phyloP scores from a whole-genome alignment of 2,888 invertebrate species.

The Mythimna impura region DNA sequence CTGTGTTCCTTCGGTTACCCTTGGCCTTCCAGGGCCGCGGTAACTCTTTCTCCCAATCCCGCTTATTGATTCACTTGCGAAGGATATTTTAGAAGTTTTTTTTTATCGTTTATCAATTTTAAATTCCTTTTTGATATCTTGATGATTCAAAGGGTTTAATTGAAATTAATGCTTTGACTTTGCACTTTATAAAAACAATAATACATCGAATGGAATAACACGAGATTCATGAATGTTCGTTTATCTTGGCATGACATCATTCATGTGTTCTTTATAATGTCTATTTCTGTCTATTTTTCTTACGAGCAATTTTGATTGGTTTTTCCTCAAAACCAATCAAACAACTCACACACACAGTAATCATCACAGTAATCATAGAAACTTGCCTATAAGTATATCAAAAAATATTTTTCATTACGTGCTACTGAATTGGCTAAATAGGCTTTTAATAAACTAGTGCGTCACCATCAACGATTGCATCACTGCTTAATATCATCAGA shows the following conservation, averaged over 20 bases:
- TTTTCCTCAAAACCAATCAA: slow-evolving; percentile 23
- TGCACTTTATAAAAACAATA: slow-evolving; percentile 11
- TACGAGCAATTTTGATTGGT: not conserved
- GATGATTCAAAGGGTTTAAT: not conserved
- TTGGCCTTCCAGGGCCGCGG: too few relatives aligned
- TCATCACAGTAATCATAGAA: not conserved
- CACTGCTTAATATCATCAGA: too few relatives aligned
- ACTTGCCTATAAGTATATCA: not conserved
- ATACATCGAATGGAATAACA: slow-evolving; percentile 13
- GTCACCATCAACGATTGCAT: too few relatives aligned
- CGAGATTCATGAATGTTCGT: slow-evolving; percentile 6
- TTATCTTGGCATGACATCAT: slow-evolving; percentile 38
- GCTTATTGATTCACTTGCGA: not conserved
- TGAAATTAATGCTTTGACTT: not conserved
- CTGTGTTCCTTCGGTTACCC: too few relatives aligned
- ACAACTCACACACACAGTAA: too few relatives aligned
- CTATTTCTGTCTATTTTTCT: slow-evolving; percentile 28
- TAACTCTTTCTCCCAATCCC: too few relatives aligned
- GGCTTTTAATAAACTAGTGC: too few relatives aligned
- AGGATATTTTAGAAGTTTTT: not conserved
- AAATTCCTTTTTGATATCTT: not conserved
- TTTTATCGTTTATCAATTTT: not conserved
- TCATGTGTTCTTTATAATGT: slow-evolving; percentile 4
- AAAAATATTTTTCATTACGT: not conserved
- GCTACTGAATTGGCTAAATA: too few relatives aligned